Evolutionary conservation across 2,113 vertebrate genomes (phyloP), one percentile per base, ranked within the genome.

Genomic region (Toxotes jaculatrix): DNA sequence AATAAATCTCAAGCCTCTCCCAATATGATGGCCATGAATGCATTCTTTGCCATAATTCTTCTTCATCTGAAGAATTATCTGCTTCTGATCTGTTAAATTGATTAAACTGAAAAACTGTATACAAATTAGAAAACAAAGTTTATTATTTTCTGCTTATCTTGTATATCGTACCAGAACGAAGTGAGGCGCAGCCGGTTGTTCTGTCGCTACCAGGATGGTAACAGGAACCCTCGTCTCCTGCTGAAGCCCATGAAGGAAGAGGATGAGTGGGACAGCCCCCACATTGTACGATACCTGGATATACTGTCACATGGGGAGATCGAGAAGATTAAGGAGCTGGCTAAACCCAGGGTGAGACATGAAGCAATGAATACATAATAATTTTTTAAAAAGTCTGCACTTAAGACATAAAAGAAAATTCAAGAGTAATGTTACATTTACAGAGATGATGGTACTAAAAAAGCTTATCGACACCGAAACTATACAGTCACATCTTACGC

Each of bases 231-330:
- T 1, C 93, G 96, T 16, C 96, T 99, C 43, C 94, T 99, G 79
- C 95, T 99, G n/a, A 96, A 95, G 21, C 98, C 98, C 36, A 93
- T 98, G 67, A 97, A 96, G 84, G 97, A 99, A 77, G 98, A 99
- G 80, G 98, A 99, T 2, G 98, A 99, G 74, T 99, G 98, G 98
- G 98, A 99, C 79, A 99, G 95, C 61, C 98, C 98, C 0, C 96
- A 92, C 51, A 99, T 99, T 21, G 97, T 99, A 0, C 95, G 98
- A 64, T 99, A 96, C 91, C 95, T 98, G 17, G 88, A 98, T 0
- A 85, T 96, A 32, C 94, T 99, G 85, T 97, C 96, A 7, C 89
- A 97, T 10, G 87, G 95, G 62, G 98, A 99, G 89, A 98, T 99
- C 0, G 94, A 95, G 82, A 98, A 95, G 91, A 98, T 99, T 77